Percentiles rank a stretch among this genome's conserved stretches.
phyloP scores from a whole-genome alignment of 2,113 vertebrate species.

The Cololabis saira region DNA sequence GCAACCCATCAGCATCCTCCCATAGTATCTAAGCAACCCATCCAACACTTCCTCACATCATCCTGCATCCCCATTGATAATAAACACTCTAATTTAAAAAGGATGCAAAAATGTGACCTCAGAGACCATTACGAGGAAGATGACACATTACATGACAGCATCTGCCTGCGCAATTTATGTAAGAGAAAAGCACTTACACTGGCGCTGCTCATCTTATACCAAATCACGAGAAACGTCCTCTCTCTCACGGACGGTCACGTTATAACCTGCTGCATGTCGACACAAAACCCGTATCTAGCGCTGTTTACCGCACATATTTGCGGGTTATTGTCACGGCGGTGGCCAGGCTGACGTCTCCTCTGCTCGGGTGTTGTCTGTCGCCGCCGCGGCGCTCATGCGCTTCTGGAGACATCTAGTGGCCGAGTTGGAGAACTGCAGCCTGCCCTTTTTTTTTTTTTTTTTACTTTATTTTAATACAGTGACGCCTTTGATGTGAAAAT shows the following conservation, averaged over 20 bases:
- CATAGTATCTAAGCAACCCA: slow-evolving; percentile 71
- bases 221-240: slow-evolving; percentile 3
- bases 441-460: not conserved
- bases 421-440: not conserved
- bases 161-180: not conserved
- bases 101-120: not conserved
- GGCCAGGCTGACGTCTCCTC: not conserved
- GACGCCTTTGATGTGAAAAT: no score
- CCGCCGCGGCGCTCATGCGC: not conserved
- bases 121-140: not conserved
- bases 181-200: slow-evolving; percentile 44
- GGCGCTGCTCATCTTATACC: slow-evolving; percentile 59
- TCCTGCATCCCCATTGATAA: slow-evolving; percentile 6
- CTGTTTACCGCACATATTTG: not conserved
- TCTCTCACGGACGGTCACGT: slow-evolving; percentile 10
- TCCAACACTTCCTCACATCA: slow-evolving; percentile 44
- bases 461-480: no score
- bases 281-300: not conserved
- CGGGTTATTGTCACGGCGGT: not conserved
- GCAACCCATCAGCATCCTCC: slow-evolving; percentile 14
- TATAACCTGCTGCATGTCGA: not conserved
- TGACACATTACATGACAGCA: not conserved
- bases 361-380: slow-evolving; percentile 44
- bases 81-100: not conserved
- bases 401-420: slow-evolving; percentile 31